Evolutionary conservation across 1,140 invertebrate species (phyloP), one percentile per base, ranked within the genome.

Genomic region (Myzus persicae): DNA sequence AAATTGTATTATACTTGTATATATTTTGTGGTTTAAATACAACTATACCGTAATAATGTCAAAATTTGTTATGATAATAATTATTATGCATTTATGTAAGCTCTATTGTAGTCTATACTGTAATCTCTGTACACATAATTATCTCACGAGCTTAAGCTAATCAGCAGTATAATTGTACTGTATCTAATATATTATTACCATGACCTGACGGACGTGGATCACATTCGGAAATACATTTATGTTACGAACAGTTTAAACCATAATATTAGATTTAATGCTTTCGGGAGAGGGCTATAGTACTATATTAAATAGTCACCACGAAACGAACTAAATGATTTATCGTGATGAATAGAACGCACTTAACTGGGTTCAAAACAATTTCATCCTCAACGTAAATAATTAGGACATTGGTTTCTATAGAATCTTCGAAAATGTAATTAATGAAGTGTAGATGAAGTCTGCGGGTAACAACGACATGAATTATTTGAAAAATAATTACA

Each of bases 241-340:
- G 24, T 82, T 40, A n/a, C n/a, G 31, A 40, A 40, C 38, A 40
- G 22, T 82, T 82, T 82, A 40, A 40, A 82, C 81, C 18, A 7
- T 40, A 24, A 40, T 82, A 82, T 82, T 38, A 82, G 38, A 82
- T 82, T 36, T 82, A 82, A 82, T 82, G 81, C 81, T 20, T 82
- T 82, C 11, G 20, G 22, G 76, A 11, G 67, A 22, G 36, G 5
- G 36, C 22, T n/a, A n/a, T n/a, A n/a, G n/a, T n/a, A n/a, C n/a
- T n/a, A n/a, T 82, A 82, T 38, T 82, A 82, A 82, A 40, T 82
- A 38, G 81, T 40, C 24, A 82, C 81, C 20, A 24, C 36, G 81
- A 82, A 82, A 87, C 31, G 26, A 87, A 87, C 42, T 44, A 44
- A 87, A 87, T 44, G 42, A 87, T 87, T 87, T 42, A 87, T 87